phyloP scores from a whole-genome alignment of 2,113 vertebrate genomes.

The Setophaga coronata region DNA sequence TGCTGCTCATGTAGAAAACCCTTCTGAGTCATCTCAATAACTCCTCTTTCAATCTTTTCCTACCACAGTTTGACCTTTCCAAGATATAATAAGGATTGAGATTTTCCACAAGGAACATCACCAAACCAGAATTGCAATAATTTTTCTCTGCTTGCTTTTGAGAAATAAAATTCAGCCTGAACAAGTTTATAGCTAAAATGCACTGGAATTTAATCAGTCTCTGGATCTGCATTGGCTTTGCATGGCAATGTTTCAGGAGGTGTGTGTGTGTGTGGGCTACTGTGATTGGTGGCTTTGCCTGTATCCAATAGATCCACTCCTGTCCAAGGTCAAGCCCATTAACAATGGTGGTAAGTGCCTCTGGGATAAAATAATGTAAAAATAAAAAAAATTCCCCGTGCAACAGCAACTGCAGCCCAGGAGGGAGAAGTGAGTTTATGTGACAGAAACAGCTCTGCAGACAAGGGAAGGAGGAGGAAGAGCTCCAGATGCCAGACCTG shows the following conservation, averaged over 20 bases:
- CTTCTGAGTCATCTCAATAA: background rate
- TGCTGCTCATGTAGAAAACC: background rate
- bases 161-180: background rate
- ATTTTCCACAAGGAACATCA: background rate
- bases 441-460: background rate
- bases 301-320: no score
- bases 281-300: background rate
- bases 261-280: background rate
- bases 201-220: background rate
- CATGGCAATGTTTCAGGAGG: background rate
- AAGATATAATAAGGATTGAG: background rate
- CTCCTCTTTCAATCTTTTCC: background rate
- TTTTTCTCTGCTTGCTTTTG: background rate
- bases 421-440: background rate
- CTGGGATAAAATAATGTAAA: background rate
- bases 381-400: background rate
- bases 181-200: background rate
- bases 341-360: background rate
- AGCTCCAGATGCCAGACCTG: background rate
- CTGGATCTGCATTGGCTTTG: background rate
- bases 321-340: background rate
- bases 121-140: background rate
- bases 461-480: background rate
- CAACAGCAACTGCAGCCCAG: background rate
- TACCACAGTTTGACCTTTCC: background rate